phyloP scores from a whole-genome alignment of 1,140 invertebrate genomes.

The Drosophila miranda region DNA sequence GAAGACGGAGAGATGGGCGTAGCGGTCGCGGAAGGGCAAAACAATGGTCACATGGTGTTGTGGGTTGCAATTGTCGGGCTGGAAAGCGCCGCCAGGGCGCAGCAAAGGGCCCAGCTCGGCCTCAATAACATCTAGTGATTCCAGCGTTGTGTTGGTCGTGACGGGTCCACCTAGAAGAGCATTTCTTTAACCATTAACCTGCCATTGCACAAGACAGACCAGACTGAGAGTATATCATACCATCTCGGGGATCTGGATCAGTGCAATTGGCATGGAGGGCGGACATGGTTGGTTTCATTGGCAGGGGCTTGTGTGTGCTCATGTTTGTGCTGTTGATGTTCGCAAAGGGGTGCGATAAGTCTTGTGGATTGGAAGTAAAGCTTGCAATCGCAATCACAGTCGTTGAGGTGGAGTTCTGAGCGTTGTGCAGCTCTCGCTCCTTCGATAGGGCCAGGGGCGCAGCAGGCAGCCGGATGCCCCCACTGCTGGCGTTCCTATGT shows the following conservation, averaged over 20 bases:
- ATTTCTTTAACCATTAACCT: neutral
- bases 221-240: neutral
- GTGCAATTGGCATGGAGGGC: conserved; percentile 53
- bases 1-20: conserved; percentile 91
- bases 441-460: conserved; percentile 60
- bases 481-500: conserved; percentile 41
- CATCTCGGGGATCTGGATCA: conserved; percentile 68
- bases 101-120: conserved; percentile 83
- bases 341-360: conserved; percentile 54
- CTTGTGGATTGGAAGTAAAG: conserved; percentile 78
- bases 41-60: conserved; percentile 93
- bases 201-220: too few species aligned
- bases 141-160: conserved; percentile 81
- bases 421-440: conserved; percentile 40
- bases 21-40: conserved; percentile 91
- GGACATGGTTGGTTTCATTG: conserved; percentile 41
- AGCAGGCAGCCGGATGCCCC: conserved; percentile 39
- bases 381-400: conserved; percentile 77
- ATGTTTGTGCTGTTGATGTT: neutral
- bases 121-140: conserved; percentile 82
- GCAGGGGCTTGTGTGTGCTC: conserved; percentile 39
- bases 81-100: conserved; percentile 88
- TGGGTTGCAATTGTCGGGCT: conserved; percentile 89
- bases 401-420: conserved; percentile 57
- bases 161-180: conserved; percentile 80